Percentiles rank a stretch among this genome's conserved stretches.
Evolutionary conservation across 2,888 invertebrate species (phyloP).

Genomic region (Pristionchus mayeri): DNA sequence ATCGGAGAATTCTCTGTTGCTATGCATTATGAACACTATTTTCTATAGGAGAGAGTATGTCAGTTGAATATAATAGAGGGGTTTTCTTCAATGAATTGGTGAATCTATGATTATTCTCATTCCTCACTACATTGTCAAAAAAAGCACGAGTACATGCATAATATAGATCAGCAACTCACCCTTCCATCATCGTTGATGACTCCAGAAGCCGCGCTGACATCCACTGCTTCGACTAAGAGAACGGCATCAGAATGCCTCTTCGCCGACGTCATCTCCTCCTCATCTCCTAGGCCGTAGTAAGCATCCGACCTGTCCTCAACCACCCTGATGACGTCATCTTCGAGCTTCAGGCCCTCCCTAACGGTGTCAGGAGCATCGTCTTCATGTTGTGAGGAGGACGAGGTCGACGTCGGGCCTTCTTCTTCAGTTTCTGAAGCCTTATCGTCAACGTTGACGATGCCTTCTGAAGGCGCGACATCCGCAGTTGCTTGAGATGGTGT

Average conservation of each 20-base stretch:
- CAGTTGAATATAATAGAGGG: too few relatives aligned
- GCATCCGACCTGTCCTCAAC: slow-evolving; percentile 3
- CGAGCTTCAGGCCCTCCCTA: background rate
- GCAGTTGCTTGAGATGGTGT: too few relatives aligned
- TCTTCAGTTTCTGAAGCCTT: background rate
- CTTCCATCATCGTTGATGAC: slow-evolving; percentile 3
- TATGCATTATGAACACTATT: too few relatives aligned
- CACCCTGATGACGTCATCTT: background rate
- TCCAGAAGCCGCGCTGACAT: background rate
- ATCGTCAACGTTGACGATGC: background rate
- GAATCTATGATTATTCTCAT: background rate
- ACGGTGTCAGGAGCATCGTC: background rate
- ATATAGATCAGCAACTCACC: background rate
- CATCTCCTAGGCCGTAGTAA: slow-evolving; percentile 1
- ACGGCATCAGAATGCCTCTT: background rate
- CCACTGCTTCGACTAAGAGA: background rate
- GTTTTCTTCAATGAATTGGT: too few relatives aligned
- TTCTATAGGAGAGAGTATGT: too few relatives aligned
- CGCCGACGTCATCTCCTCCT: background rate
- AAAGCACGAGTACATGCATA: background rate
- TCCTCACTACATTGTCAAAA: background rate
- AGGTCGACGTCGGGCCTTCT: background rate
- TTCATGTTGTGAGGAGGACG: background rate
- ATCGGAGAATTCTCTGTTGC: too few relatives aligned
- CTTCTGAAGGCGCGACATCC: background rate